Base-by-base conservation (phyloP, 1,140 invertebrate genomes). In the Leptopilina clavipes region DNA sequence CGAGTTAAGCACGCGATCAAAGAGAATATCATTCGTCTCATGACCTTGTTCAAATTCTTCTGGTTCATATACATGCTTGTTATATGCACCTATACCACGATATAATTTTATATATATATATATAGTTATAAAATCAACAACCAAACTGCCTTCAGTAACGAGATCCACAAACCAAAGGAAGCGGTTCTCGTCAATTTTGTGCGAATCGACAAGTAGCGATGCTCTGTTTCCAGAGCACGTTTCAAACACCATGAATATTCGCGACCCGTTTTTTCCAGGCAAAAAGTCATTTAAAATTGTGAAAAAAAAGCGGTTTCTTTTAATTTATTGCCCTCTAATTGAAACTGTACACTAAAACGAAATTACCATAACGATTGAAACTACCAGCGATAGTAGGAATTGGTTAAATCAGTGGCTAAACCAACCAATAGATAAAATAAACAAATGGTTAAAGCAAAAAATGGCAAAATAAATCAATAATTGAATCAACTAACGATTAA, bases 201-300 rank as follows among this genome's bases (percentile, higher is more conserved):
- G 25, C 22, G 59, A 65, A 65, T 65, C 59, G 59, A 10, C 59
- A 65, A 65, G 59, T 65, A 65, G 59, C 59, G 12, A 65, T 65
- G 59, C 22, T 65, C 59, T 31, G 59, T 65, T 65, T 65, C 59
- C 59, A 65, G 59, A 65, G 25, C 59, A 65, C 59, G 59, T 65
- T 65, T 65, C 56, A 6, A 59, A 59, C 56, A 59, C 19, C 22
- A 65, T 65, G 59, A 65, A 65, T 65, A 65, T 65, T 65, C 59
- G 59, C 59, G 59, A 65, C 59, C 59, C 22, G 25, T 65, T 25
- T 65, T 65, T 65, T 65, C 25, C 25, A 1, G 11, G 37, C 37
- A 40, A 31, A n/a, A 31, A 65, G 22, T 65, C 59, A 22, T 31
- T 65, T n/a, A 65, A 65, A 14, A 37, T 65, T 31, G 12, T 37